These are phyloP conservation scores for Mactra quadrangularis DNA, from an alignment of 1,140 invertebrate species.

Conservation along the genomic window DNA sequence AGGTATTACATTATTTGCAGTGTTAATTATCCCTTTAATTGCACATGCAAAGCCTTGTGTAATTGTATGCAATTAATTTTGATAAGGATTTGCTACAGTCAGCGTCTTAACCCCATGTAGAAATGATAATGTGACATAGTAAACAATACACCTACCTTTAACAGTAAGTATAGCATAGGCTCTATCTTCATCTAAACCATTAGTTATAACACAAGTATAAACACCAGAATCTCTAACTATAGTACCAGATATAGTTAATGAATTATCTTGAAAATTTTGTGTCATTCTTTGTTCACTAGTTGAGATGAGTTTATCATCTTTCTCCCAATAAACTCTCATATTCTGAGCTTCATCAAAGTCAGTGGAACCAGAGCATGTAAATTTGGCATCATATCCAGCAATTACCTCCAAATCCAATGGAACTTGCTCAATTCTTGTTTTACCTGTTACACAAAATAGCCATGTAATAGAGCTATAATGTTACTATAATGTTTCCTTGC, in stretches of 20 bases:
- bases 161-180: slow-evolving; percentile 95
- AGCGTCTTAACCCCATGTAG: too few species aligned
- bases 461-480: too few species aligned
- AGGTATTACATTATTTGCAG: too few species aligned
- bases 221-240: slow-evolving; percentile 96
- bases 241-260: slow-evolving; percentile 96
- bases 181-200: slow-evolving; percentile 92
- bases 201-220: slow-evolving; percentile 97
- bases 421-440: slow-evolving; percentile 75
- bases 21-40: too few species aligned
- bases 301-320: slow-evolving; percentile 87
- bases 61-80: too few species aligned
- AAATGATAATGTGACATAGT: too few species aligned
- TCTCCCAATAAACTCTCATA: slow-evolving; percentile 75
- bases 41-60: too few species aligned
- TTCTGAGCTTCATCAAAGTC: slow-evolving; percentile 76
- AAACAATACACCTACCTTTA: slow-evolving; percentile 87
- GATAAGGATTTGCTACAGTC: too few species aligned
- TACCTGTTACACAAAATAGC: slow-evolving; percentile 65
- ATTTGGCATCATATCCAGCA: slow-evolving; percentile 76
- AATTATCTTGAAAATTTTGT: slow-evolving; percentile 89
- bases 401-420: slow-evolving; percentile 79
- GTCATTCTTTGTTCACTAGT: slow-evolving; percentile 88
- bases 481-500: too few species aligned
- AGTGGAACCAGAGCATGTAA: slow-evolving; percentile 79